Base-by-base conservation (phyloP, 2,888 invertebrate species). In the Microchrysa polita region DNA sequence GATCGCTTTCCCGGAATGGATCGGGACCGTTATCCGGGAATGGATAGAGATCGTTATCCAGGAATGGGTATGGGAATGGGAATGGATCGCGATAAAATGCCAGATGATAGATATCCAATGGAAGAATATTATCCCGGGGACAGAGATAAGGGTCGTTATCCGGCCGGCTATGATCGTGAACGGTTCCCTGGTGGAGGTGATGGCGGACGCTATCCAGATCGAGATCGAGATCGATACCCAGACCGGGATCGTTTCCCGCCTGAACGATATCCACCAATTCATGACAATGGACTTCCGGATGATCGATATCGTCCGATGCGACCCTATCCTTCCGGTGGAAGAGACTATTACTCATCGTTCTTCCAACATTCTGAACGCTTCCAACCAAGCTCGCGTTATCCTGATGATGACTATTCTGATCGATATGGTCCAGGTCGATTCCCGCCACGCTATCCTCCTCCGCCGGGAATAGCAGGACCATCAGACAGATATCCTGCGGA, bases 81-180 rank as follows among this genome's bases (percentile, higher is more conserved):
- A 23, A 75, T 5, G 82, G 82, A n/a, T 75, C 83, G 76, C 7
- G 82, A 83, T 72, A 80, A 86, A 57, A 87, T 86, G 79, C 84
- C 80, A 78, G 85, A 86, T 73, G 84, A 86, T 83, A 85, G 87
- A 77, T 87, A 85, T 82, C 83, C 83, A 22, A 55, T 57, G 1
- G 69, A 69, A 40, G 69, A 69, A n/a, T 55, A 34, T 20, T 69
- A 69, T 57, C 55, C 69, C 7, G 76, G 77, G 1, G 77, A 78
- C 67, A 67, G 55, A 57, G 78, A 77, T 22, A 73, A 77, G 2
- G 87, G 87, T 78, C 87, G 87, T 48, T 83, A 85, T 79, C 88
- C 88, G 42, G 60, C 23, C 1, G 79, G 79, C 40, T 79, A 78
- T 67, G 84, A 84, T 60, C 79, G 84, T 67, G 83, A 81, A 76